phyloP scores from a whole-genome alignment of 2,113 vertebrate species.

The Guaruba guarouba region DNA sequence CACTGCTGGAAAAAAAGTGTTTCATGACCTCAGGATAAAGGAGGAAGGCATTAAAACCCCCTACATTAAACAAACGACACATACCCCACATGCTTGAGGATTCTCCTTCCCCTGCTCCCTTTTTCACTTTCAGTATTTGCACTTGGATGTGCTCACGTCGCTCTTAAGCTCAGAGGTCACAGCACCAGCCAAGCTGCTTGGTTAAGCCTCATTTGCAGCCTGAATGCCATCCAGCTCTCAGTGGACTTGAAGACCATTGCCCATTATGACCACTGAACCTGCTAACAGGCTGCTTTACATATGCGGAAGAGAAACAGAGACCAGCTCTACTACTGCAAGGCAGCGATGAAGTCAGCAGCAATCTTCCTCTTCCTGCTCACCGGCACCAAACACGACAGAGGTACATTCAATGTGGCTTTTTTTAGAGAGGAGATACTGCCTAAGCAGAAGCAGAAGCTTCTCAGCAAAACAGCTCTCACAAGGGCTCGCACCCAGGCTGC shows the following conservation, averaged over 20 bases:
- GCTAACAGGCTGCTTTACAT: not conserved
- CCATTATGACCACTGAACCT: not conserved
- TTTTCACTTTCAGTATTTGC: not conserved
- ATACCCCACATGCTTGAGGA: not conserved
- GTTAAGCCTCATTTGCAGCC: not conserved
- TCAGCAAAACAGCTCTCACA: not conserved
- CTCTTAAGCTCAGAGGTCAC: not conserved
- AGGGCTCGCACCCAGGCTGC: not conserved
- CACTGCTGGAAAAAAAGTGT: not conserved
- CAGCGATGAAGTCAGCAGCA: not conserved
- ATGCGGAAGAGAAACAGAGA: not conserved
- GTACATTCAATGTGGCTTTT: not conserved
- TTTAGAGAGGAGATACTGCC: not conserved
- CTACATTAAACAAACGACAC: not conserved
- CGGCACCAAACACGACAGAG: not conserved
- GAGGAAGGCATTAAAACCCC: not conserved
- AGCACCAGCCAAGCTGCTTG: not conserved
- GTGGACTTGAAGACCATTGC: not conserved
- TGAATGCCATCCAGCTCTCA: not conserved
- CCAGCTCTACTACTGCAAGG: not conserved
- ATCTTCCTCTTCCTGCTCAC: not conserved
- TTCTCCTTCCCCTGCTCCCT: not conserved
- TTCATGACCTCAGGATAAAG: not conserved
- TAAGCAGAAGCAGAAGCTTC: not conserved
- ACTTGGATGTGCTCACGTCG: not conserved